Percentiles rank a stretch among this genome's conserved stretches.
Evolutionary conservation across 2,113 vertebrate genomes (phyloP).

Genomic region (Xiphophorus maculatus): DNA sequence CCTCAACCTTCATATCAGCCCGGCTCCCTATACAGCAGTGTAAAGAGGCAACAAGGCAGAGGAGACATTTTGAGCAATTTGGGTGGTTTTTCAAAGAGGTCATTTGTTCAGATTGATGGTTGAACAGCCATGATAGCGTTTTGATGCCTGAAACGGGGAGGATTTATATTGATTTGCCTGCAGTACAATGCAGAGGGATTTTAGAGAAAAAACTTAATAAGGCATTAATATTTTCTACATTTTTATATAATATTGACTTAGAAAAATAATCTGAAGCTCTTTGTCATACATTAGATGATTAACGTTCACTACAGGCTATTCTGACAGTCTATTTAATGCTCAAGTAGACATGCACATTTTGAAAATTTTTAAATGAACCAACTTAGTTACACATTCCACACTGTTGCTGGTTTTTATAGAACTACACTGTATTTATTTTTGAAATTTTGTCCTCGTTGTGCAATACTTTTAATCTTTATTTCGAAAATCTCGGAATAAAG

Average conservation of each 20-base stretch:
- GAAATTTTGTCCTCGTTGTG: too few relatives aligned
- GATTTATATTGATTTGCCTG: conserved; percentile 36
- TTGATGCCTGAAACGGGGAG: conserved; percentile 16
- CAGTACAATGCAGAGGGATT: conserved; percentile 1
- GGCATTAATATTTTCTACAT: not conserved
- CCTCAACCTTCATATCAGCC: conserved; percentile 24
- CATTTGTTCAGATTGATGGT: conserved; percentile 40
- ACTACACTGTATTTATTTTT: too few relatives aligned
- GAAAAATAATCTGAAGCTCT: not conserved
- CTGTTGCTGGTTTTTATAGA: too few relatives aligned
- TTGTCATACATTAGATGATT: not conserved
- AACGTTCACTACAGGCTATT: conserved; percentile 31
- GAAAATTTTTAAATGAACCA: too few relatives aligned
- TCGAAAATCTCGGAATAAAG: too few relatives aligned
- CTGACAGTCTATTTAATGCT: not conserved
- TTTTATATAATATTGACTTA: not conserved
- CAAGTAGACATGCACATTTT: too few relatives aligned
- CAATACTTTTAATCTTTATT: too few relatives aligned
- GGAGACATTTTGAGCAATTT: conserved; percentile 21
- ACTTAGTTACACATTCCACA: too few relatives aligned
- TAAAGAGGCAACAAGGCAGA: conserved; percentile 12
- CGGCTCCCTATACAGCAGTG: conserved; percentile 14
- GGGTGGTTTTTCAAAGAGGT: conserved; percentile 19
- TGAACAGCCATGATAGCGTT: conserved; percentile 21
- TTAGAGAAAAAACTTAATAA: not conserved